Evolutionary conservation across 2,113 vertebrate species (phyloP).

Genomic region (Cyanoderma ruficeps): DNA sequence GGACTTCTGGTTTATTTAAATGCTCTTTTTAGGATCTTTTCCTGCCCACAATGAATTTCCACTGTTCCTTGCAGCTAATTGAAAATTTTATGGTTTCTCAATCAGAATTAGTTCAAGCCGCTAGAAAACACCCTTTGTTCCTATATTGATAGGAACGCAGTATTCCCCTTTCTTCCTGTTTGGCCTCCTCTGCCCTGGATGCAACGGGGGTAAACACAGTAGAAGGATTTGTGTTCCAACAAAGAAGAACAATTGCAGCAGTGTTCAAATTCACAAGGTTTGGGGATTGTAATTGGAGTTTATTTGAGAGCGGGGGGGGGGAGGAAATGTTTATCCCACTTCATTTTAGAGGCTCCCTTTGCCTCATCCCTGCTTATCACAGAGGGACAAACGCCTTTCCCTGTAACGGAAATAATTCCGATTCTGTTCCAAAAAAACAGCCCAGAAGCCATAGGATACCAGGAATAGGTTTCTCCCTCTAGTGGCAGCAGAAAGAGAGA

Average conservation of each 20-base stretch:
- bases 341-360: neutral
- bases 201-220: conserved; percentile 18
- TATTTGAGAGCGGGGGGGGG: neutral
- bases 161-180: conserved; percentile 54
- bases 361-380: neutral
- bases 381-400: neutral
- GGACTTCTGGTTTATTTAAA: neutral
- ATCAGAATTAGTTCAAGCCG: neutral
- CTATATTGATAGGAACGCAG: neutral
- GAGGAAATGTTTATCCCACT: neutral
- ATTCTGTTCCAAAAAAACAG: neutral
- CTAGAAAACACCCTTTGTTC: conserved; percentile 46
- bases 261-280: conserved; percentile 19
- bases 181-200: conserved; percentile 10
- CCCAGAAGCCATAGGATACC: neutral
- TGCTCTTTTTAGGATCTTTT: neutral
- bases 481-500: conserved; percentile 17
- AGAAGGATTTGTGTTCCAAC: conserved; percentile 4
- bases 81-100: neutral
- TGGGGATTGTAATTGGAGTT: conserved; percentile 1
- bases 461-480: conserved; percentile 43
- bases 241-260: conserved; percentile 21
- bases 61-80: neutral
- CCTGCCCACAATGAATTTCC: neutral
- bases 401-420: neutral